Evolutionary conservation across 1,140 invertebrate species (phyloP), one percentile per base, ranked within the genome.

Genomic region (Panulirus ornatus): DNA sequence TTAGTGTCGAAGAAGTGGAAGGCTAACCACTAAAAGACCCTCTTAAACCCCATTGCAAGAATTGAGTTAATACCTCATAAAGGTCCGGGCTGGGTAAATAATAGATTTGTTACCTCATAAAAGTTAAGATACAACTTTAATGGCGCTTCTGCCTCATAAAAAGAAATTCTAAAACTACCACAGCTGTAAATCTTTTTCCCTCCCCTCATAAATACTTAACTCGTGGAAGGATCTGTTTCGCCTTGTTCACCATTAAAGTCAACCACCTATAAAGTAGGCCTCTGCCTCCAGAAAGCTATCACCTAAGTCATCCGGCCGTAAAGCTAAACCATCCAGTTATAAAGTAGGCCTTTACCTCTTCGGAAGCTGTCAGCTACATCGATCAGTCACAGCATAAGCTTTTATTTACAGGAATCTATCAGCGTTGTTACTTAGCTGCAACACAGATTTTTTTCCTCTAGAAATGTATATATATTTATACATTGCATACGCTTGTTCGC

Each of bases 191-290:
- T 58, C 51, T 79, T 58, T 34, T 47, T 47, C 44, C 44, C 14
- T 6, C 36, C 73, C 30, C n/a, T 81, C 78, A 42, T 58, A 81
- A 58, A 81, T 81, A 81, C 58, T 81, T 81, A 81, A 51, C 51
- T 81, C 36, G 2, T 36, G 27, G 58, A 81, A 36, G 78, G 47
- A 47, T 30, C 27, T 58, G 3, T 58, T 58, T 58, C 51, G 38
- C 47, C 47, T 47, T 58, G n/a, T 51, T 22, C 27, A n/a, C 38
- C 78, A 47, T 81, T 58, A 81, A 81, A 16, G 78, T 81, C 78
- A 58, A 58, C 47, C 54, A 27, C 30, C 78, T 58, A 81, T 81
- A n/a, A 34, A 30, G 78, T 73, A 11, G 16, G 70, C 42, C 70
- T 34, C 34, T 73, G 27, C 70, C 70, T 73, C 70, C 9, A 34